Percentiles rank a stretch among this genome's conserved stretches.
Conservation (phyloP, 2,113 vertebrate species). For the Oenanthe oenanthe region DNA sequence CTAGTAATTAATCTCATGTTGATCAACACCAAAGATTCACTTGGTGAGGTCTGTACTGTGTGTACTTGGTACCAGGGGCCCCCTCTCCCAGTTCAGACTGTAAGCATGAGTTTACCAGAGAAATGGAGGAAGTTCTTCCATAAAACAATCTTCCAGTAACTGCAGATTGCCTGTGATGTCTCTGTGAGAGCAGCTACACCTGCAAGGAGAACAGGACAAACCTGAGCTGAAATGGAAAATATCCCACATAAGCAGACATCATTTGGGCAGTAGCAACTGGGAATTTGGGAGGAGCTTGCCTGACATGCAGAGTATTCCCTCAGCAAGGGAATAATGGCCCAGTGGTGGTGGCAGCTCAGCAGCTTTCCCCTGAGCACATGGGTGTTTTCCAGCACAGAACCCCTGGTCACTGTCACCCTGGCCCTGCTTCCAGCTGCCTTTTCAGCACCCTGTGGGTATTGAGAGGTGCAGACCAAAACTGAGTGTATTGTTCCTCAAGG, state of each 20-base stretch:
- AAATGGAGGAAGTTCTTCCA: neutral
- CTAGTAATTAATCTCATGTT: neutral
- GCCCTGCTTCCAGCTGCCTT: neutral
- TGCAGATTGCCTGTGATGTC: neutral
- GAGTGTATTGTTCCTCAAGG: neutral
- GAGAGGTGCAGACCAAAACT: neutral
- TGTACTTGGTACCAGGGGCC: neutral
- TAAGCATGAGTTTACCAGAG: neutral
- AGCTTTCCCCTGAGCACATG: fast-evolving
- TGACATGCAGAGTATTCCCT: neutral
- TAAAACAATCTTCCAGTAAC: neutral
- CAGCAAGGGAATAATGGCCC: neutral
- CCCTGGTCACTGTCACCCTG: neutral
- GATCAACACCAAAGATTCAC: neutral
- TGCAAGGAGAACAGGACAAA: neutral
- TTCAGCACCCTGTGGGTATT: neutral
- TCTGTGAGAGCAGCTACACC: neutral
- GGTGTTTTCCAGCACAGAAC: neutral
- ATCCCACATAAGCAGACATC: neutral
- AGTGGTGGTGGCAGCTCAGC: fast-evolving
- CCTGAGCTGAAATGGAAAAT: neutral
- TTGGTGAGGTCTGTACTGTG: neutral
- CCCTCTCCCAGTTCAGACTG: neutral
- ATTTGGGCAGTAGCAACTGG: neutral
- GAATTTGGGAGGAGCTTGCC: neutral